phyloP scores from a whole-genome alignment of 2,888 invertebrate genomes.

The Aproaerema taeniolella region DNA sequence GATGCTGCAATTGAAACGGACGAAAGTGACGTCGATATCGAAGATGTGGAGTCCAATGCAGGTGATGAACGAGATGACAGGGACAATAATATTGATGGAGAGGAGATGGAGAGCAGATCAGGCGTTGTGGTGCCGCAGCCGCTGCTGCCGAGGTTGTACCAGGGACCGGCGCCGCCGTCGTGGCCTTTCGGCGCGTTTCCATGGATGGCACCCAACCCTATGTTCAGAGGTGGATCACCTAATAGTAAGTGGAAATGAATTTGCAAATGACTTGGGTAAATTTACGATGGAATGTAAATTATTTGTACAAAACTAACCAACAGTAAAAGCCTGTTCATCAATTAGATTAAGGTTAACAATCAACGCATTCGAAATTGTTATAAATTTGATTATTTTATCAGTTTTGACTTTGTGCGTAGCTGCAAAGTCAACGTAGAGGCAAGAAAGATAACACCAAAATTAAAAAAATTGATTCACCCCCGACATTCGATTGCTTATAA shows the following conservation, averaged over 20 bases:
- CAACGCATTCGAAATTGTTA: too few relatives aligned
- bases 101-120: conserved; percentile 62
- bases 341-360: too few relatives aligned
- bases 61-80: conserved; percentile 45
- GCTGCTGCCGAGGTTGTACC: conserved; percentile 78
- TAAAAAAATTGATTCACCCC: too few relatives aligned
- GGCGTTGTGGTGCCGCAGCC: conserved; percentile 83
- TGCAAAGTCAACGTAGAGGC: too few relatives aligned
- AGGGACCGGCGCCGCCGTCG: conserved; percentile 69
- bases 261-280: too few relatives aligned
- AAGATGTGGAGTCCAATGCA: conserved; percentile 61
- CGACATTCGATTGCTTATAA: too few relatives aligned
- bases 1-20: conserved; percentile 54
- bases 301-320: too few relatives aligned
- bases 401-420: too few relatives aligned
- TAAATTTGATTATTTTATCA: too few relatives aligned
- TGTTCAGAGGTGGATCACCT: conserved; percentile 77
- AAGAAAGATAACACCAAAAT: too few relatives aligned
- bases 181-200: conserved; percentile 83
- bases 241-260: conserved; percentile 79
- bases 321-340: too few relatives aligned
- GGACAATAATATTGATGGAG: conserved; percentile 64
- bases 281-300: too few relatives aligned
- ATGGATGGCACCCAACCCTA: conserved; percentile 80
- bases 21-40: conserved; percentile 72